These are phyloP conservation scores for Ifrita kowaldi DNA, from an alignment of 2,113 vertebrate genomes.

Conservation along the genomic window DNA sequence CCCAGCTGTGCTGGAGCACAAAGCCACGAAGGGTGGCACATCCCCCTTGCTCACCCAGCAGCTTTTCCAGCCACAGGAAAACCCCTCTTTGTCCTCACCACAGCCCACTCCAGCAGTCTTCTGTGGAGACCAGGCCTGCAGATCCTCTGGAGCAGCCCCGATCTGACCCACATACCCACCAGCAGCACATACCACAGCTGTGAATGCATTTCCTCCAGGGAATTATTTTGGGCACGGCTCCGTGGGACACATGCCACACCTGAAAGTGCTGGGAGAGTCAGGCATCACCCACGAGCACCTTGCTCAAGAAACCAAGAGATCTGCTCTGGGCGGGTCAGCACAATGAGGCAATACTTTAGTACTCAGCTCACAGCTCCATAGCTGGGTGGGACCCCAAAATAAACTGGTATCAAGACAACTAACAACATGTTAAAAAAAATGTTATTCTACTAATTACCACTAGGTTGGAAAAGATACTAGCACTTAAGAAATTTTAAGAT, in stretches of 20 bases:
- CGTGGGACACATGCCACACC: rapidly evolving
- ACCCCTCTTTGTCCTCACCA: not conserved
- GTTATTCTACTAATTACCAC: not conserved
- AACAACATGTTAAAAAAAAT: not conserved
- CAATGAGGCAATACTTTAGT: not conserved
- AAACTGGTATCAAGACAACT: not conserved
- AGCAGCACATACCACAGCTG: not conserved
- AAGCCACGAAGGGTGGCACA: not conserved
- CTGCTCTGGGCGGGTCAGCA: not conserved
- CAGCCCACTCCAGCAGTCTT: not conserved
- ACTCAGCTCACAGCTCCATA: not conserved
- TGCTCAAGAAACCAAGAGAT: not conserved
- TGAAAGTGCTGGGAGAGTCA: not conserved
- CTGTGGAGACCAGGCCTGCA: not conserved
- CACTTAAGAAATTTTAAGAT: not conserved
- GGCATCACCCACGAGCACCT: rapidly evolving
- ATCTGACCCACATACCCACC: rapidly evolving
- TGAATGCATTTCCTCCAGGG: not conserved
- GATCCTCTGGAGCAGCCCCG: not conserved
- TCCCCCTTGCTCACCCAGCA: not conserved
- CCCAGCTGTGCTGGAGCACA: rapidly evolving
- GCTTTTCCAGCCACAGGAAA: not conserved
- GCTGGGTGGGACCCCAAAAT: not conserved
- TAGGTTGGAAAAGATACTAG: not conserved
- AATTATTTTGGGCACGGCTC: not conserved